Evolutionary conservation across 2,888 invertebrate species (phyloP), one percentile per base, ranked within the genome.

Genomic region (Chrysodeixis includens): DNA sequence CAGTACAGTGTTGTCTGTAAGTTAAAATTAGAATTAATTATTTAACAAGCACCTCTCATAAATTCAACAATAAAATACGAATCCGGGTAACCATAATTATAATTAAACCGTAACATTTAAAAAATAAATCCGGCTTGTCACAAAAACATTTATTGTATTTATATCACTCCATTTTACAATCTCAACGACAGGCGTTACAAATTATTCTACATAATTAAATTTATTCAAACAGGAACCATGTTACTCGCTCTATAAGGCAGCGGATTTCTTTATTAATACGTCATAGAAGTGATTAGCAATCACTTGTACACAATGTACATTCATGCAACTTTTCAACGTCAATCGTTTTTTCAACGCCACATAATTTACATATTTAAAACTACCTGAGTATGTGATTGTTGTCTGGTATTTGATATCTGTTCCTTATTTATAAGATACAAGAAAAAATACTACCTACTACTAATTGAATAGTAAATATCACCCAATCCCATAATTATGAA

Each of bases 211-310:
- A 20, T 49, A 59, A 58, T 63, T 57, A 66, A 69, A 81, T 84
- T 70, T 79, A 83, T 83, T 79, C 82, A 81, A 84, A 58, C 82
- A 86, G 87, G 87, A 87, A 87, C 75, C 63, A 71, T 74, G 54
- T 71, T 68, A 61, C 30, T 69, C 49, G 32, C 57, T 68, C 66
- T 74, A 75, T 74, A 78, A 71, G 80, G 78, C 78, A 79, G 78
- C 79, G 69, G 60, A 71, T 78, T 78, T 83, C 71, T 81, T 78
- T 72, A 66, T 66, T 66, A 67, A 71, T 75, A 75, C 82, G 78
- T 81, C 82, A 82, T 64, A 69, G 64, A 75, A 68, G 74, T 73
- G 52, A 70, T 78, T 66, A 55, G 44, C 32, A 62, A 69, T 68
- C 71, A 70, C 65, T 65, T 59, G 49, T 59, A 22, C 59, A 40